These are phyloP conservation scores for Pachyuromys duprasi DNA, from an alignment of 2,797 vertebrate species.

Conservation along the genomic window DNA sequence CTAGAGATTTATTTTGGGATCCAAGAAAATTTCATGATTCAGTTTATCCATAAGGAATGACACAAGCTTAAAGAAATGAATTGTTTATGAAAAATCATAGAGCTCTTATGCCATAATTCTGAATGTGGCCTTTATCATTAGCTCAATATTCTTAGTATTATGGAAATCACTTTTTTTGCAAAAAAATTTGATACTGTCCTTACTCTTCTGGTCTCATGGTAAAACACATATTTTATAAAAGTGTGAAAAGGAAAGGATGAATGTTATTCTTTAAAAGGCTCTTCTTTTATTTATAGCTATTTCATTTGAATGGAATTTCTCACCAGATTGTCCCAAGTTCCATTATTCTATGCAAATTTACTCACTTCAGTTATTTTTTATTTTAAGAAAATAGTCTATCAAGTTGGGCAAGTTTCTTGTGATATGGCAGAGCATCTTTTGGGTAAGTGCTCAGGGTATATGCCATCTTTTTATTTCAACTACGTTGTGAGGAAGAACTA, in stretches of 20 bases:
- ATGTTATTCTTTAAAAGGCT: neutral
- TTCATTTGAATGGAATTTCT: neutral
- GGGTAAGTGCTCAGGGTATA: too few relatives aligned
- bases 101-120: neutral
- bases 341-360: too few relatives aligned
- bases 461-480: too few relatives aligned
- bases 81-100: neutral
- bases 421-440: too few relatives aligned
- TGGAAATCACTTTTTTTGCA: neutral
- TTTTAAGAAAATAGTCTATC: too few relatives aligned
- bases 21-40: neutral
- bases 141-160: neutral
- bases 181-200: neutral
- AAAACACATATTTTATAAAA: neutral
- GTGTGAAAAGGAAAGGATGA: neutral
- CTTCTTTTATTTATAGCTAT: neutral
- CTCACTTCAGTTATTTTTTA: too few relatives aligned
- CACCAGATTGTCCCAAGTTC: too few relatives aligned
- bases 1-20: neutral
- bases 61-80: neutral
- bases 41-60: neutral
- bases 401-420: too few relatives aligned
- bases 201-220: neutral
- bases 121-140: neutral
- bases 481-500: too few relatives aligned